phyloP scores from a whole-genome alignment of 2,113 vertebrate genomes.

The Protomyctophum bolini region DNA sequence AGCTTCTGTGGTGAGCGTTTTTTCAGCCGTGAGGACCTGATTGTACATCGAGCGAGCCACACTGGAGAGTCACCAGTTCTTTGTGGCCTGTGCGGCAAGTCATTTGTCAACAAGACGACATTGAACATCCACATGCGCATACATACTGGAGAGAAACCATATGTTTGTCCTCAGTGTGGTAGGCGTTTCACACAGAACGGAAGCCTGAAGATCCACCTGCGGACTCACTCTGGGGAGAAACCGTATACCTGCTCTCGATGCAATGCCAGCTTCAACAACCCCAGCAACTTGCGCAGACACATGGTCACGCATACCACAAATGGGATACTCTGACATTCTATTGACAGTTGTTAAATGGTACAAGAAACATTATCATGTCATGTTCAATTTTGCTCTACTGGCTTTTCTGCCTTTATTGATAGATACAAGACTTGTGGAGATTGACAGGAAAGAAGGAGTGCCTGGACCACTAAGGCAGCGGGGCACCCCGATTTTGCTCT shows the following conservation, averaged over 20 bases:
- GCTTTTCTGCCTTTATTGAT: too few relatives aligned
- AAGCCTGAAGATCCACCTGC: conserved; percentile 82
- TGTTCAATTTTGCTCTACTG: too few relatives aligned
- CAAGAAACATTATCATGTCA: too few relatives aligned
- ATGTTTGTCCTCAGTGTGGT: conserved; percentile 80
- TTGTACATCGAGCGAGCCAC: conserved; percentile 60
- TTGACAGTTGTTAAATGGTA: background rate
- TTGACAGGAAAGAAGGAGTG: too few relatives aligned
- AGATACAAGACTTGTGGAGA: too few relatives aligned
- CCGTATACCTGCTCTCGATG: conserved; percentile 81
- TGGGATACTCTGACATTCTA: conserved; percentile 34
- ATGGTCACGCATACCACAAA: conserved; percentile 70
- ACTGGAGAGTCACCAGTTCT: conserved; percentile 57
- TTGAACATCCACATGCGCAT: conserved; percentile 84
- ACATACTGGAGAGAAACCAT: conserved; percentile 85
- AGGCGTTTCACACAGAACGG: conserved; percentile 85
- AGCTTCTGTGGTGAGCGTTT: conserved; percentile 63
- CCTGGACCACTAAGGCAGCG: too few relatives aligned
- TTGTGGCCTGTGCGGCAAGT: conserved; percentile 80
- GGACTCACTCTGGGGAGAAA: conserved; percentile 85
- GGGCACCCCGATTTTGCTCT: too few relatives aligned
- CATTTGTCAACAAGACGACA: conserved; percentile 82
- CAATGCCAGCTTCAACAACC: conserved; percentile 81
- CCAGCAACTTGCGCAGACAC: conserved; percentile 75
- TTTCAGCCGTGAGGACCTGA: conserved; percentile 60